phyloP scores from a whole-genome alignment of 2,797 vertebrate genomes.

The Spinibarbus caldwelli region DNA sequence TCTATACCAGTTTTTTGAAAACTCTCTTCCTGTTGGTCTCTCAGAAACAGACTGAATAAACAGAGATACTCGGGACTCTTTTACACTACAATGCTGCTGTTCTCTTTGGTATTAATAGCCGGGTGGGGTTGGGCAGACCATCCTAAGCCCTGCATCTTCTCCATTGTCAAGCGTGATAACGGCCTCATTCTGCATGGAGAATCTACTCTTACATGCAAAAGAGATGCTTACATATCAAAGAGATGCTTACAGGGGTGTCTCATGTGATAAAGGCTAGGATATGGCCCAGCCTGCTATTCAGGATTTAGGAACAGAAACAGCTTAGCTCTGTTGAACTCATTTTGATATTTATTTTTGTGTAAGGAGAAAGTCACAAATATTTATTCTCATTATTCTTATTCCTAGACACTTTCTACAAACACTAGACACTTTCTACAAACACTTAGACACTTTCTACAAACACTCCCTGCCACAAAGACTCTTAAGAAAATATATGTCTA shows the following conservation, averaged over 20 bases:
- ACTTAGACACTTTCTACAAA: too few species aligned
- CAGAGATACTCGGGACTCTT: constrained; percentile 18
- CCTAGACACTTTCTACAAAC: too few species aligned
- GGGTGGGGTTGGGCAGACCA: constrained; percentile 37
- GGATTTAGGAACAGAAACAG: background rate
- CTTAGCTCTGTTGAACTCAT: background rate
- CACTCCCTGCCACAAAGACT: too few species aligned
- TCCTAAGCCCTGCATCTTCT: constrained; percentile 34
- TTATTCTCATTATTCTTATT: background rate
- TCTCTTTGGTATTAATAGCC: constrained; percentile 48
- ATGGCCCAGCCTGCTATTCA: constrained; percentile 9
- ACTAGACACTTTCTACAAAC: too few species aligned
- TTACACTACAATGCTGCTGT: constrained; percentile 48
- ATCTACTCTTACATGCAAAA: constrained; percentile 37
- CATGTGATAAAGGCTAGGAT: constrained; percentile 25
- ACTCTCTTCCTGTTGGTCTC: constrained; percentile 24
- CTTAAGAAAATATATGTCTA: too few species aligned
- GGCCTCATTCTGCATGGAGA: constrained; percentile 42
- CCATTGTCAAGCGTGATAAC: constrained; percentile 55
- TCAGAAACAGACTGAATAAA: constrained; percentile 25
- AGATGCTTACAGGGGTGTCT: background rate
- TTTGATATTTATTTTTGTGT: background rate
- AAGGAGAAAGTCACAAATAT: background rate
- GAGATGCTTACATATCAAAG: constrained; percentile 33
- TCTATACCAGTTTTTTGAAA: background rate